Percentiles rank a stretch among this genome's conserved stretches.
These are phyloP conservation scores for Eupelmus urozonus DNA, from an alignment of 2,888 invertebrate genomes.

Conservation along the genomic window DNA sequence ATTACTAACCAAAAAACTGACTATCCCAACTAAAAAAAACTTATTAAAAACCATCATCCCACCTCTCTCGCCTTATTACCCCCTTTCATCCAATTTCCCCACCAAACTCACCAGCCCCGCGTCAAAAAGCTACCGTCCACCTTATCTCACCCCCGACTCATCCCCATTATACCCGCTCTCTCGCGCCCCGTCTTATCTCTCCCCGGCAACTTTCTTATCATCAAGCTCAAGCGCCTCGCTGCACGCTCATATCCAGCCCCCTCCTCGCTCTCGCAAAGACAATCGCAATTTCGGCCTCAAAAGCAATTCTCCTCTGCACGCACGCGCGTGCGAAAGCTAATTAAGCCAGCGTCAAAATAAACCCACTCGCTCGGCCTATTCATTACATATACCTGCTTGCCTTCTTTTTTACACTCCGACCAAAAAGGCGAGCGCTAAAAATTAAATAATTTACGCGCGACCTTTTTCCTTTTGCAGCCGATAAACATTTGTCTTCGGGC, in stretches of 20 bases:
- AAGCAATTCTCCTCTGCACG: constrained; percentile 26
- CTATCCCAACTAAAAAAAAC: too few species aligned
- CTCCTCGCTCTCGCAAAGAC: constrained; percentile 39
- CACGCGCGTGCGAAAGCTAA: constrained; percentile 41
- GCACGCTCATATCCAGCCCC: too few species aligned
- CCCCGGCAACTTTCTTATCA: constrained; percentile 44
- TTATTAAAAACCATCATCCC: too few species aligned
- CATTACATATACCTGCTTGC: background rate
- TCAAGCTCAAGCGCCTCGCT: background rate
- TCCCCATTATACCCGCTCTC: constrained; percentile 9
- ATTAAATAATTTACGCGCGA: constrained; percentile 28
- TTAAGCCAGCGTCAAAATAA: constrained; percentile 39
- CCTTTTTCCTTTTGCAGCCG: constrained; percentile 3
- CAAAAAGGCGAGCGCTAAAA: background rate
- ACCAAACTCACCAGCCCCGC: background rate
- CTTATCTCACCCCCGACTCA: background rate
- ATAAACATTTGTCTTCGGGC: constrained; percentile 47
- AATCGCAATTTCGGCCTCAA: constrained; percentile 47
- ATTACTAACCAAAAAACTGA: too few species aligned
- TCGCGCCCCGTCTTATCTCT: constrained; percentile 25
- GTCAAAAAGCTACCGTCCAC: background rate
- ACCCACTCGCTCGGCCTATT: background rate
- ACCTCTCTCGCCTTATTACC: too few species aligned
- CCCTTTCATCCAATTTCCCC: too few species aligned
- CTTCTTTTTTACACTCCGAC: too few species aligned